phyloP scores from a whole-genome alignment of 2,113 vertebrate genomes.

The Amazona vittata region DNA sequence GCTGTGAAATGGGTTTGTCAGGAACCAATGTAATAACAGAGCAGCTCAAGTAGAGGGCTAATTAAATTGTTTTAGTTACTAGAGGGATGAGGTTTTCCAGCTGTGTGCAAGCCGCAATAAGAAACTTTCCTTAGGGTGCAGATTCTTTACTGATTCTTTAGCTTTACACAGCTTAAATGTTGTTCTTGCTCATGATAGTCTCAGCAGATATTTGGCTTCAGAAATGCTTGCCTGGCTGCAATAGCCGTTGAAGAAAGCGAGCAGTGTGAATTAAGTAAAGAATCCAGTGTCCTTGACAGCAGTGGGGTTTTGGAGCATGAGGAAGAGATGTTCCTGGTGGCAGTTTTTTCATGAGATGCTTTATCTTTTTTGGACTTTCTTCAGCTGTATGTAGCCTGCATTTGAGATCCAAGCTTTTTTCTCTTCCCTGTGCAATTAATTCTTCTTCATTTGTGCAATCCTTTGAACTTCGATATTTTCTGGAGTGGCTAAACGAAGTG shows the following conservation, averaged over 20 bases:
- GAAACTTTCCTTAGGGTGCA: constrained; percentile 50
- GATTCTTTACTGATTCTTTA: not conserved
- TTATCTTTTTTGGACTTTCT: not conserved
- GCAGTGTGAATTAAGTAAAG: not conserved
- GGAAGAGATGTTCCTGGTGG: not conserved
- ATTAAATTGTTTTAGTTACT: constrained; percentile 56
- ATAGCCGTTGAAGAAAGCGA: not conserved
- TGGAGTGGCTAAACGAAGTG: not conserved
- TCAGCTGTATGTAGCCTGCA: not conserved
- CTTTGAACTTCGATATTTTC: not conserved
- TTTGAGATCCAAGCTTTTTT: not conserved
- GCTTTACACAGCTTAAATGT: not conserved
- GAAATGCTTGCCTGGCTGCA: constrained; percentile 31
- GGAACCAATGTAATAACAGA: not conserved
- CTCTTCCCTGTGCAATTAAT: not conserved
- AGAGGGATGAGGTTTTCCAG: constrained; percentile 33
- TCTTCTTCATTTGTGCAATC: not conserved
- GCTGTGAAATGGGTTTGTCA: not conserved
- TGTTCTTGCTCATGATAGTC: not conserved
- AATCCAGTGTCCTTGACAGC: not conserved
- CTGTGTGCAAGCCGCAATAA: not conserved
- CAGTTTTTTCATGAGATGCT: not conserved
- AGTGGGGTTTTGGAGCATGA: not conserved
- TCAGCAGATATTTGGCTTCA: not conserved
- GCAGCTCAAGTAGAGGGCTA: constrained; percentile 4